These are phyloP conservation scores for Tachyglossus aculeatus DNA, from an alignment of 2,797 vertebrate species.

Conservation along the genomic window DNA sequence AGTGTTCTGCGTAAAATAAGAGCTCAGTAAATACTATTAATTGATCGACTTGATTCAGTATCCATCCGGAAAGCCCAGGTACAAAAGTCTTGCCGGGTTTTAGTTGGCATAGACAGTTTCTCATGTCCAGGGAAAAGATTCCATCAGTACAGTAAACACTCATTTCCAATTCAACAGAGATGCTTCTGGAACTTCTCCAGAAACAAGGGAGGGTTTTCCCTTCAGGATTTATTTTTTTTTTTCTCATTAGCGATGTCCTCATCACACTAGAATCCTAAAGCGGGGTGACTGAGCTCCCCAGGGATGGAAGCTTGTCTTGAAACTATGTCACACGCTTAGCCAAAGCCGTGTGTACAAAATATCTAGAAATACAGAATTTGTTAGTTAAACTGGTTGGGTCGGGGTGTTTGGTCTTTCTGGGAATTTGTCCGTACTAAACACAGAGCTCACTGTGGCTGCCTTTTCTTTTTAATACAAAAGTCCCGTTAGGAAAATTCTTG, in stretches of 20 bases:
- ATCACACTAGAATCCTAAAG: not conserved
- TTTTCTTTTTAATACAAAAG: not conserved
- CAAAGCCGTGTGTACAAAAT: not conserved
- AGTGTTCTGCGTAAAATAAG: no score
- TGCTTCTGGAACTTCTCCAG: not conserved
- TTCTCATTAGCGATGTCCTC: constrained; percentile 1
- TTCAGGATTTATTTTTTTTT: not conserved
- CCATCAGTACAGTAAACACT: not conserved
- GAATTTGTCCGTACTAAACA: not conserved
- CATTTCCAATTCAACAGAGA: not conserved
- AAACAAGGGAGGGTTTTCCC: not conserved
- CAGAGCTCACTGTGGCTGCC: not conserved
- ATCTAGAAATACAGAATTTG: not conserved
- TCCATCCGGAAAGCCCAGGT: no score
- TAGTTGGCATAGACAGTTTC: not conserved
- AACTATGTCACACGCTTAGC: not conserved
- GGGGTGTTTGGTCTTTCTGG: not conserved
- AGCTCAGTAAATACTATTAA: no score
- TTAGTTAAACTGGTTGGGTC: not conserved
- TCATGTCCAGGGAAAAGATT: not conserved
- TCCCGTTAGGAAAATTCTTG: not conserved
- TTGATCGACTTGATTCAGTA: no score
- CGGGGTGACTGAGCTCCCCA: not conserved
- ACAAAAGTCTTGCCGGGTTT: not conserved
- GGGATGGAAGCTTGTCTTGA: not conserved